Evolutionary conservation across 2,888 invertebrate genomes (phyloP).

Genomic region (Neocrepidodera transversa): DNA sequence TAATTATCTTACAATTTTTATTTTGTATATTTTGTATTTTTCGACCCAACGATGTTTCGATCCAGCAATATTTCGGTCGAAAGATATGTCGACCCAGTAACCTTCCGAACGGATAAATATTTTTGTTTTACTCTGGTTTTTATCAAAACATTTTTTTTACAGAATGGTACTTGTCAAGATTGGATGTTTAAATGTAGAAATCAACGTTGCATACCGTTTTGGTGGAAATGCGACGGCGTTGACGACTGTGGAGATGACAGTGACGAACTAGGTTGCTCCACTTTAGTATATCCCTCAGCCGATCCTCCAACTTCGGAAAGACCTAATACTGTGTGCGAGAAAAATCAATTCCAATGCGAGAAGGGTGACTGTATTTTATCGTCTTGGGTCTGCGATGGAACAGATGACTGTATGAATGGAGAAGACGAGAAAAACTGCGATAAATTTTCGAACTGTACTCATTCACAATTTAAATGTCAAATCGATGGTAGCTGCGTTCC

Average conservation of each 20-base stretch:
- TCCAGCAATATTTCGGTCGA: no score
- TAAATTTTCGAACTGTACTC: slow-evolving; percentile 52
- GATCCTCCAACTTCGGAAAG: slow-evolving; percentile 10
- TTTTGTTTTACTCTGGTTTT: no score
- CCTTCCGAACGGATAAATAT: no score
- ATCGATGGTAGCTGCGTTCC: slow-evolving; percentile 70
- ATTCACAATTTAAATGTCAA: slow-evolving; percentile 66
- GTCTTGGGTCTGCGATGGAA: slow-evolving; percentile 70
- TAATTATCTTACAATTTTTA: no score
- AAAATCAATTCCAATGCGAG: slow-evolving; percentile 66
- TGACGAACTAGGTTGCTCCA: slow-evolving; percentile 69
- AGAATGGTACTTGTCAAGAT: slow-evolving; percentile 66
- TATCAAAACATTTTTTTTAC: slow-evolving; percentile 21
- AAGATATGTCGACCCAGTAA: no score
- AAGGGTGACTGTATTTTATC: slow-evolving; percentile 67
- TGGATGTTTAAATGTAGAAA: slow-evolving; percentile 83
- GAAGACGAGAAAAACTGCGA: slow-evolving; percentile 68
- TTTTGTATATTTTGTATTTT: no score
- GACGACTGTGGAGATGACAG: slow-evolving; percentile 79
- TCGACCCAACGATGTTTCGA: no score
- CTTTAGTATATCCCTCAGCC: slow-evolving; percentile 26
- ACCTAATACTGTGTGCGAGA: slow-evolving; percentile 57
- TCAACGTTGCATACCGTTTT: slow-evolving; percentile 74
- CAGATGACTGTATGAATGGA: slow-evolving; percentile 65
- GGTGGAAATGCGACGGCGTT: slow-evolving; percentile 83